A percentile compares a stretch with the other conserved stretches of the same genome.
Conservation (phyloP, 2,113 vertebrate species). For the Oncorhynchus mykiss region DNA sequence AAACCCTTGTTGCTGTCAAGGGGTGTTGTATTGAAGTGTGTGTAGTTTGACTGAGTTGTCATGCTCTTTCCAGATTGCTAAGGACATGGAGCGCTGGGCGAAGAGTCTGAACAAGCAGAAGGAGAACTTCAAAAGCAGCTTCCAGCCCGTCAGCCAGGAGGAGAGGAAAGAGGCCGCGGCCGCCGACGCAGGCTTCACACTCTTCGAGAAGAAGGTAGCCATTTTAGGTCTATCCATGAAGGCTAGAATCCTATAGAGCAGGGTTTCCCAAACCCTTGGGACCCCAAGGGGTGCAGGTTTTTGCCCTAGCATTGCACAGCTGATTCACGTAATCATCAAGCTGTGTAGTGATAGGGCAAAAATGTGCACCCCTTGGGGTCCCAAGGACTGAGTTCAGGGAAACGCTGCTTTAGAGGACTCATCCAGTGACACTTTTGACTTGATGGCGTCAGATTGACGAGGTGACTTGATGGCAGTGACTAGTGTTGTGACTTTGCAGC, state of each 20-base stretch:
- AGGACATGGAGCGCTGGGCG: constrained; percentile 99
- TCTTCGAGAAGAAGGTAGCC: constrained; percentile 97
- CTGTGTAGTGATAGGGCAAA: no score
- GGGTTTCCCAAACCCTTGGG: no score
- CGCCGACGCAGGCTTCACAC: constrained; percentile 91
- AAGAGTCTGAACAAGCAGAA: constrained; percentile 99
- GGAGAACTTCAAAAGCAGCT: constrained; percentile 95
- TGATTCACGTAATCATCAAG: no score
- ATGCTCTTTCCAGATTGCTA: constrained; percentile 84
- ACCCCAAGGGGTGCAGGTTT: no score
- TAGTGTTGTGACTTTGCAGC: constrained; percentile 49
- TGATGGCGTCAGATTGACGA: neutral
- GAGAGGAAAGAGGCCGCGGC: constrained; percentile 93
- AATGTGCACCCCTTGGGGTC: no score
- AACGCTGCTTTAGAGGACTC: neutral
- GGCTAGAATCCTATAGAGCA: no score
- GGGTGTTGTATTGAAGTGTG: neutral
- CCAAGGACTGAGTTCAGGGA: no score
- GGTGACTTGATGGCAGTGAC: neutral
- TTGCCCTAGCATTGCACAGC: no score
- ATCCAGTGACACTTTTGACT: neutral
- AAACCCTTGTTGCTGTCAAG: neutral
- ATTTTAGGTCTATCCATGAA: neutral
- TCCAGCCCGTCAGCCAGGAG: constrained; percentile 90
- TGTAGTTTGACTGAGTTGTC: neutral